Conservation (phyloP, 2,888 invertebrate species). For the Leptodirus hochenwartii region DNA sequence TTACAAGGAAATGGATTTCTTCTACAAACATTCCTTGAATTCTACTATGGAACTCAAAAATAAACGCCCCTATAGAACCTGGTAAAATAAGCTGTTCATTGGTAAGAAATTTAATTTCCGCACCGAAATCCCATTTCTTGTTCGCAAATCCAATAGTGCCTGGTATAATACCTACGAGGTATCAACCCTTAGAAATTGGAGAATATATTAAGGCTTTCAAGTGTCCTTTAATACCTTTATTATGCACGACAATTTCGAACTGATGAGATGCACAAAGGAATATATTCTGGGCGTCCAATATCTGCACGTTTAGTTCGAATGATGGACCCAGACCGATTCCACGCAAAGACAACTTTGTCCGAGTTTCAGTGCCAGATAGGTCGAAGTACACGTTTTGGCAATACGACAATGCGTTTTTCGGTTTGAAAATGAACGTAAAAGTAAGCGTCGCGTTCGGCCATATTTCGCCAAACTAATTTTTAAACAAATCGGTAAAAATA, state of each 20-base stretch:
- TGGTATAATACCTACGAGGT: too few relatives aligned
- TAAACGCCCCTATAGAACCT: too few relatives aligned
- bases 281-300: slow-evolving; percentile 35
- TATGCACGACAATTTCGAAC: slow-evolving; percentile 39
- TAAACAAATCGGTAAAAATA: too few relatives aligned
- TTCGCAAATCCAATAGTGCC: too few relatives aligned
- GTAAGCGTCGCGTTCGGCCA: slow-evolving; percentile 36
- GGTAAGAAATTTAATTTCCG: too few relatives aligned
- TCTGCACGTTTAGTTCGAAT: slow-evolving; percentile 34
- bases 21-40: too few relatives aligned
- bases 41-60: too few relatives aligned
- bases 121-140: too few relatives aligned
- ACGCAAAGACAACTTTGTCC: slow-evolving; percentile 31
- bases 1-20: too few relatives aligned
- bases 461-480: slow-evolving; percentile 34
- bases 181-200: too few relatives aligned
- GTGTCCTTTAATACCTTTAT: slow-evolving; percentile 36
- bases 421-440: slow-evolving; percentile 35
- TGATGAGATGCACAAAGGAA: slow-evolving; percentile 38
- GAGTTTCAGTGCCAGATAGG: slow-evolving; percentile 33
- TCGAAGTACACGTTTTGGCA: slow-evolving; percentile 36
- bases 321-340: slow-evolving; percentile 39
- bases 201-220: too few relatives aligned
- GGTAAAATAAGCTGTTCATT: too few relatives aligned
- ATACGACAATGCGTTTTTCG: slow-evolving; percentile 32